These are phyloP conservation scores for Eriocheir sinensis DNA, from an alignment of 1,140 invertebrate species.

Conservation along the genomic window DNA sequence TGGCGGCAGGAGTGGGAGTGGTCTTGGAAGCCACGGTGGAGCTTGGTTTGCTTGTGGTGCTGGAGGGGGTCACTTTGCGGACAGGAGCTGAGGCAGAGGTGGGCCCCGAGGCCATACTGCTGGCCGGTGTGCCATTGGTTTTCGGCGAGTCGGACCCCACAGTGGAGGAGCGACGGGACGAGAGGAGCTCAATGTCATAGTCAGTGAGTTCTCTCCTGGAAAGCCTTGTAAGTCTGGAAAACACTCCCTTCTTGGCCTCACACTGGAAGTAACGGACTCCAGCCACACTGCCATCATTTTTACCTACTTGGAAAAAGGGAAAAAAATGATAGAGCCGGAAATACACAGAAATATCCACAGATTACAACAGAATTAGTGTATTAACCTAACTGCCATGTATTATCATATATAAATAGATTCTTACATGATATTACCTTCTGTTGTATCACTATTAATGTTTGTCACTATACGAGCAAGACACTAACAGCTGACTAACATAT, in stretches of 20 bases:
- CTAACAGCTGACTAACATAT: no score
- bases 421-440: no score
- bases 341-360: background rate
- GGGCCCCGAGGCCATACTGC: constrained; percentile 70
- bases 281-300: constrained; percentile 98
- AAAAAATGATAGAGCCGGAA: background rate
- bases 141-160: constrained; percentile 71
- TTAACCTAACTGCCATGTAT: no score
- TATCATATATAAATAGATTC: no score
- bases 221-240: constrained; percentile 94
- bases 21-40: constrained; percentile 59
- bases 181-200: constrained; percentile 75
- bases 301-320: constrained; percentile 86
- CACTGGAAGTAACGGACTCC: constrained; percentile 97
- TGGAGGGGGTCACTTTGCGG: constrained; percentile 75
- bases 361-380: no score
- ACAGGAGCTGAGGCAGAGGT: constrained; percentile 51
- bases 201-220: constrained; percentile 82
- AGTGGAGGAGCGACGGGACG: constrained; percentile 62
- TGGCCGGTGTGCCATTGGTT: constrained; percentile 68
- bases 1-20: constrained; percentile 58
- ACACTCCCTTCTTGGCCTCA: constrained; percentile 95
- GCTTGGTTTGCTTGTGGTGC: constrained; percentile 57
- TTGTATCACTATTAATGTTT: no score
- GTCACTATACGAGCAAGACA: no score